Conservation (phyloP, 2,113 vertebrate genomes). For the Strigops habroptila region DNA sequence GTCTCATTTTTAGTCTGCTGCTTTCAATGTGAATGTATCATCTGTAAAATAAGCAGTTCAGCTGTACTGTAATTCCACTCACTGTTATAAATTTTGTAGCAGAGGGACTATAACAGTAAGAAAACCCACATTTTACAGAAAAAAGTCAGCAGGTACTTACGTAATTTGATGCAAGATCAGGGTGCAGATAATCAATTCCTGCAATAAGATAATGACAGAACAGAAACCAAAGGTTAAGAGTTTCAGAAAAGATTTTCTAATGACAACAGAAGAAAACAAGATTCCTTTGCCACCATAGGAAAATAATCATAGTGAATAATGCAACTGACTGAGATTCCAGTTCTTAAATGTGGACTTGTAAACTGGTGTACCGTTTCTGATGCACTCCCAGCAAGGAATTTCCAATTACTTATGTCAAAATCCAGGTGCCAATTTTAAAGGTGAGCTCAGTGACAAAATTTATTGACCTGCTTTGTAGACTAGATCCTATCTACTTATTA, state of each 20-base stretch:
- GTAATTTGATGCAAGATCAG: constrained; percentile 92
- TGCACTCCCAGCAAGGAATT: neutral
- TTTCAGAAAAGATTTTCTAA: neutral
- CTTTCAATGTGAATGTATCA: neutral
- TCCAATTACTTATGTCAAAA: neutral
- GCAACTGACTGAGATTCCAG: neutral
- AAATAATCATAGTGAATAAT: neutral
- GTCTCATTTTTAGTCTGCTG: neutral
- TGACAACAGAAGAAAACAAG: neutral
- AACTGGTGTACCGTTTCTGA: neutral
- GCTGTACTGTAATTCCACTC: neutral
- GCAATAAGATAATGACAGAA: constrained; percentile 67
- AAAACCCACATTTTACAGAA: neutral
- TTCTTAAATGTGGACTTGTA: neutral
- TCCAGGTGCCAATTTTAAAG: neutral
- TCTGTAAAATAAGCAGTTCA: neutral
- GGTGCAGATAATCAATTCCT: constrained; percentile 97
- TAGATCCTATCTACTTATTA: neutral
- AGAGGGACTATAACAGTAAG: neutral
- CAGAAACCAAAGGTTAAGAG: constrained; percentile 50
- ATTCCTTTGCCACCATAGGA: neutral
- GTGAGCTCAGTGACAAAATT: neutral
- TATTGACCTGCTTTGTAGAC: neutral
- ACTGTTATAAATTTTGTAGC: neutral
- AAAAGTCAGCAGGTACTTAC: constrained; percentile 80